Evolutionary conservation across 1,140 invertebrate genomes (phyloP).

Genomic region (Drosophila albomicans): DNA sequence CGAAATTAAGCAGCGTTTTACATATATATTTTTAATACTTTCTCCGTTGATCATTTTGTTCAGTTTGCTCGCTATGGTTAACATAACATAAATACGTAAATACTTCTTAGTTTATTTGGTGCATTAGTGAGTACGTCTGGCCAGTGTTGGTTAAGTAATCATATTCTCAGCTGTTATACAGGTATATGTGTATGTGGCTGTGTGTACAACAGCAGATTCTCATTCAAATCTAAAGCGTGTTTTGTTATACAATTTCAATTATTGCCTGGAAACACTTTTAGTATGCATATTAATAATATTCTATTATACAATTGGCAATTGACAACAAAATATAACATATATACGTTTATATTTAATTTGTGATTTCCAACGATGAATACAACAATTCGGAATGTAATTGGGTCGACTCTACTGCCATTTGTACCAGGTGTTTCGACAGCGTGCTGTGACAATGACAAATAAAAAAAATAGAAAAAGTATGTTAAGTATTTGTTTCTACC

Average conservation of each 20-base stretch:
- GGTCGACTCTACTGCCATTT: slow-evolving; percentile 28
- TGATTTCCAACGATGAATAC: slow-evolving; percentile 67
- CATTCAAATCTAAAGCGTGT: slow-evolving; percentile 26
- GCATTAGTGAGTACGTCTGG: slow-evolving; percentile 47
- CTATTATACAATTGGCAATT: slow-evolving; percentile 39
- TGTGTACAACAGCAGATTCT: slow-evolving; percentile 27
- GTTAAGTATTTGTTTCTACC: slow-evolving; percentile 5
- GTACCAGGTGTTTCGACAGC: slow-evolving; percentile 34
- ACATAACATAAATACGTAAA: slow-evolving; percentile 45
- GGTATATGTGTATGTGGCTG: not conserved
- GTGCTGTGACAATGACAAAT: slow-evolving; percentile 19
- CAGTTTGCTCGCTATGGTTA: slow-evolving; percentile 28
- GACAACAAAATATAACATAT: slow-evolving; percentile 12
- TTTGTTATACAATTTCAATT: slow-evolving; percentile 38
- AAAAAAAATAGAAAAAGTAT: not conserved
- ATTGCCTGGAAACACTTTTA: slow-evolving; percentile 31
- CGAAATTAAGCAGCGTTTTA: slow-evolving; percentile 86
- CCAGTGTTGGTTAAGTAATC: slow-evolving; percentile 51
- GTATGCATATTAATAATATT: slow-evolving; percentile 28
- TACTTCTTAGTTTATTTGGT: slow-evolving; percentile 59
- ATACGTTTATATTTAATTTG: slow-evolving; percentile 59
- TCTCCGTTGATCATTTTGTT: slow-evolving; percentile 55
- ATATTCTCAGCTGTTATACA: slow-evolving; percentile 26
- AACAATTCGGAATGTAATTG: slow-evolving; percentile 67
- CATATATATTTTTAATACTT: slow-evolving; percentile 59